These are phyloP conservation scores for Episyrphus balteatus DNA, from an alignment of 1,140 invertebrate species.

Conservation along the genomic window DNA sequence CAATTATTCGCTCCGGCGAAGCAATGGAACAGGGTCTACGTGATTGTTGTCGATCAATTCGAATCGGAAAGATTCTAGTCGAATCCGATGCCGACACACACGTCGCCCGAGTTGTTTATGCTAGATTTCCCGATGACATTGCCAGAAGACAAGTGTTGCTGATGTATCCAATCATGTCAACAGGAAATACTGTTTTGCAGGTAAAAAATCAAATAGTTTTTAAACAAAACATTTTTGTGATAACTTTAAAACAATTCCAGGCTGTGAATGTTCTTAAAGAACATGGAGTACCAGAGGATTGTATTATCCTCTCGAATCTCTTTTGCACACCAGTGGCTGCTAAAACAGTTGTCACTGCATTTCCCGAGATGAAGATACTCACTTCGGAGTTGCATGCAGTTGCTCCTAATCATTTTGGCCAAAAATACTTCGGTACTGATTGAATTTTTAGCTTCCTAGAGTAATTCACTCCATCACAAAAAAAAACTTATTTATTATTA, in stretches of 20 bases:
- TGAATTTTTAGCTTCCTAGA: constrained; percentile 36
- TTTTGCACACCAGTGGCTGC: constrained; percentile 92
- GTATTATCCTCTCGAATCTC: constrained; percentile 91
- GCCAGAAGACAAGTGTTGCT: constrained; percentile 79
- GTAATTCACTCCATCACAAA: too few species aligned
- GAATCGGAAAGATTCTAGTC: constrained; percentile 97
- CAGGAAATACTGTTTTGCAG: constrained; percentile 82
- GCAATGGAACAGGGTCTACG: constrained; percentile 96
- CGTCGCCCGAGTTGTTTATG: constrained; percentile 93
- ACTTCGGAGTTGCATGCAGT: constrained; percentile 90
- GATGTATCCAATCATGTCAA: constrained; percentile 98
- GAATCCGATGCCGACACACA: constrained; percentile 93
- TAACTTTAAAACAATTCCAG: constrained; percentile 42
- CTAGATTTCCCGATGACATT: constrained; percentile 95
- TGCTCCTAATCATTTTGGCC: constrained; percentile 96
- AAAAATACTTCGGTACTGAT: constrained; percentile 98
- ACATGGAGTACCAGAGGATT: constrained; percentile 83
- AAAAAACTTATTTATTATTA: too few species aligned
- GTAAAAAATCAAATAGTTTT: constrained; percentile 15
- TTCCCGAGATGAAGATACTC: constrained; percentile 87
- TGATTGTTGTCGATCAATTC: constrained; percentile 94
- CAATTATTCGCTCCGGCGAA: constrained; percentile 88
- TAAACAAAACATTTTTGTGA: neutral
- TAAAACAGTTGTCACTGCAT: constrained; percentile 71
- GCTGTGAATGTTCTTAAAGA: constrained; percentile 88